phyloP scores from a whole-genome alignment of 1,140 invertebrate species.

The Cataglyphis hispanica region DNA sequence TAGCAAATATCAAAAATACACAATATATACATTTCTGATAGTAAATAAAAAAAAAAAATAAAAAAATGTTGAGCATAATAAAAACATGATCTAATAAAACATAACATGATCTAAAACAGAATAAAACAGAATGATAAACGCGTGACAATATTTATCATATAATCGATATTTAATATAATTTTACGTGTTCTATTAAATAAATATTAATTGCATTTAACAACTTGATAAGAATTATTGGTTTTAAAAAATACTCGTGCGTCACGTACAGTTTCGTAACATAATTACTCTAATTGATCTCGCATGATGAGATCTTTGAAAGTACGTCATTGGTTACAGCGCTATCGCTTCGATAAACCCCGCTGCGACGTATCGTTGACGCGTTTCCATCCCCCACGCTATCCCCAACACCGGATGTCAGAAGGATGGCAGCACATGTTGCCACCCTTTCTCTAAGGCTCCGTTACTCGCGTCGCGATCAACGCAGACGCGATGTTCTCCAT shows the following conservation, averaged over 20 bases:
- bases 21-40: background rate
- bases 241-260: background rate
- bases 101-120: background rate
- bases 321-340: constrained; percentile 37
- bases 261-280: background rate
- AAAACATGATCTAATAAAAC: too few relatives aligned
- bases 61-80: too few relatives aligned
- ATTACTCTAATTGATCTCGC: constrained; percentile 41
- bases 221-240: background rate
- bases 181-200: background rate
- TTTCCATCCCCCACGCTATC: constrained; percentile 8
- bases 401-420: constrained; percentile 23
- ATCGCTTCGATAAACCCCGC: background rate
- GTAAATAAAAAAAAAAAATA: too few relatives aligned
- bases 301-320: constrained; percentile 41
- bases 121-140: background rate
- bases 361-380: constrained; percentile 39
- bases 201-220: background rate
- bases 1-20: background rate
- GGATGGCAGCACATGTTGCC: constrained; percentile 36
- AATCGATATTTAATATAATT: background rate
- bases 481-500: constrained; percentile 3
- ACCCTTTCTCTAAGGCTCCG: background rate
- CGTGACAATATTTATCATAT: background rate
- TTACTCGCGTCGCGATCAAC: background rate